These are phyloP conservation scores for Agelastica alni DNA, from an alignment of 2,888 invertebrate species.

Conservation along the genomic window DNA sequence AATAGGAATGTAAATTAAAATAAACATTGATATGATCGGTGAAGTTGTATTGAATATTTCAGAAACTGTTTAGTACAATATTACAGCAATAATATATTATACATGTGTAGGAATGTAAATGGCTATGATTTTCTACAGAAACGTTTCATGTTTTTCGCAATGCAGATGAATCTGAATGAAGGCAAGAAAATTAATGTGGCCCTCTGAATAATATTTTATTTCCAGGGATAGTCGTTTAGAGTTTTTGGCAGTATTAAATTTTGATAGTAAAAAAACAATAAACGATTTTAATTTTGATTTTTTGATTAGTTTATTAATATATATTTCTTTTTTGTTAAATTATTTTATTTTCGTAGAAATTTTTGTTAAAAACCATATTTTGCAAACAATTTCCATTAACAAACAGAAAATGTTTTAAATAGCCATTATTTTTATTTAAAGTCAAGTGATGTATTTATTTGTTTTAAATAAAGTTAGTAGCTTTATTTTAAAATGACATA, in stretches of 20 bases:
- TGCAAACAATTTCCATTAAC: too few species aligned
- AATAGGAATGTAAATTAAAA: background rate
- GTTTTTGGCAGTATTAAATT: background rate
- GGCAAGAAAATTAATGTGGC: slow-evolving; percentile 12
- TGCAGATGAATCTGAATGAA: slow-evolving; percentile 4
- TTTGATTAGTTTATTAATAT: too few species aligned
- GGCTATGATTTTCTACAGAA: slow-evolving; percentile 5
- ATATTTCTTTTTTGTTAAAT: too few species aligned
- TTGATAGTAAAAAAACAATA: background rate
- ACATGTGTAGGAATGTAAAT: slow-evolving; percentile 8
- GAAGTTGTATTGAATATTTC: background rate
- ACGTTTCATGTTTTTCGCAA: slow-evolving; percentile 8
- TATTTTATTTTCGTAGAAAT: too few species aligned
- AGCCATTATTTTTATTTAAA: too few species aligned
- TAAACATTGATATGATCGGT: background rate
- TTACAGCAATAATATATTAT: too few species aligned
- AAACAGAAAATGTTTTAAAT: too few species aligned
- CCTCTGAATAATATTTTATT: slow-evolving; percentile 7
- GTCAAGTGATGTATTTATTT: too few species aligned
- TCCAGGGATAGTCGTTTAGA: slow-evolving; percentile 2
- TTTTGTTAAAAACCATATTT: too few species aligned
- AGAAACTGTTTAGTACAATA: background rate
- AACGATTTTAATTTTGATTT: background rate
- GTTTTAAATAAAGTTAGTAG: too few species aligned
- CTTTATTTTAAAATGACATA: too few species aligned